Evolutionary conservation across 2,113 vertebrate genomes (phyloP), one percentile per base, ranked within the genome.

Genomic region (Anseranas semipalmata): DNA sequence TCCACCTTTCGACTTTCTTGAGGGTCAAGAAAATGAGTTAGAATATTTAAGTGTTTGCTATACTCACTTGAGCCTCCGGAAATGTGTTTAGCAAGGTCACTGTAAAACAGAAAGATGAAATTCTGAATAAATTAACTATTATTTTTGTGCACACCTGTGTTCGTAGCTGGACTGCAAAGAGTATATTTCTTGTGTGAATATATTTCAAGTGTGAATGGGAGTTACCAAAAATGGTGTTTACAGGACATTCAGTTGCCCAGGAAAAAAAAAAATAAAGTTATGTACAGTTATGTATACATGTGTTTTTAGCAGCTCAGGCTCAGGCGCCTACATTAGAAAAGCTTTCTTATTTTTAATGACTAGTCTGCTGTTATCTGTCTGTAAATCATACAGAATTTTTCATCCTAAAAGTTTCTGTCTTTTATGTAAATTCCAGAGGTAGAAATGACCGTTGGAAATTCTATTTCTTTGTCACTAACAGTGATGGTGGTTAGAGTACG

Each of bases 401-500:
- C 1, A n/a, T 63, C 35, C 60, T 52, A 37, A 52, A 68, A 15
- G 4, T 18, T 75, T 62, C 13, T 39, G 10, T 14, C 2, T 62
- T 79, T 63, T 39, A 1, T 58, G 27, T 39, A 37, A 56, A 3
- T 66, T 50, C 24, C 50, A 87, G 18, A 73, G 15, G 30, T 6
- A 76, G 7, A 48, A 22, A 73, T 68, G 67, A 27, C 6, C n/a
- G 3, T 16, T 62, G 12, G 30, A 88, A 81, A 74, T 33, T 22
- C 3, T 62, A 56, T 58, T 95, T 80, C 13, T 30, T 24, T 32
- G 12, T 24, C 3, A 45, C 2, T 41, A 59, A 59, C 21, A 52
- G 3, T 45, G 5, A 59, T 15, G 14, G 8, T 11, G 19, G 5
- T 9, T n/a, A n/a, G n/a, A n/a, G n/a, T n/a, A n/a, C n/a, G n/a